Evolutionary conservation across 2,797 vertebrate species (phyloP).

Genomic region (Selene dorsalis): DNA sequence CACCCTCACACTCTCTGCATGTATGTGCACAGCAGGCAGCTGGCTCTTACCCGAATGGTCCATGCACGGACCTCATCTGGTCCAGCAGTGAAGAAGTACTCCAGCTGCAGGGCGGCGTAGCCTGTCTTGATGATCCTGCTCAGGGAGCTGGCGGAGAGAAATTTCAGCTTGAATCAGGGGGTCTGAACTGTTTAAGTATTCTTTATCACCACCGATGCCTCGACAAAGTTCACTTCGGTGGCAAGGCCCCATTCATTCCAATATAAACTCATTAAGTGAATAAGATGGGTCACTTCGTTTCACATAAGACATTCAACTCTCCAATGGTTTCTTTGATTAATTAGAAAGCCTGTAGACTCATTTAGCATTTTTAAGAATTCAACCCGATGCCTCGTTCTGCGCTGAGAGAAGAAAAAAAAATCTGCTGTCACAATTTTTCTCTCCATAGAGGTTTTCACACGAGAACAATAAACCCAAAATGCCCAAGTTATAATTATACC

Average conservation of each 20-base stretch:
- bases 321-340: conserved; percentile 84
- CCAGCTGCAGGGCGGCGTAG: conserved; percentile 92
- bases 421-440: conserved; percentile 86
- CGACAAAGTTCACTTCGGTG: conserved; percentile 68
- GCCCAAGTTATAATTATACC: conserved; percentile 99
- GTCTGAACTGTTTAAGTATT: conserved; percentile 61
- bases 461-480: conserved; percentile 97
- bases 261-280: conserved; percentile 81
- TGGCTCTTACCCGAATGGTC: conserved; percentile 93
- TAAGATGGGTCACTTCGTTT: conserved; percentile 83
- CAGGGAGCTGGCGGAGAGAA: conserved; percentile 85
- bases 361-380: conserved; percentile 87
- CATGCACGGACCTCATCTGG: conserved; percentile 95
- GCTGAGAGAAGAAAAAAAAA: conserved; percentile 65
- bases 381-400: conserved; percentile 74
- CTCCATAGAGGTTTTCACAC: conserved; percentile 85
- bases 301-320: conserved; percentile 82
- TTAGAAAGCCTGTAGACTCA: conserved; percentile 83
- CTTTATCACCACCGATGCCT: conserved; percentile 61
- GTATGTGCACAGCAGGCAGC: conserved; percentile 78
- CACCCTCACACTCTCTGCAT: conserved; percentile 24
- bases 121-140: conserved; percentile 95
- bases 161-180: conserved; percentile 48
- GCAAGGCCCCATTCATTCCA: conserved; percentile 76
- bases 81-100: conserved; percentile 97